These are phyloP conservation scores for Patagioenas fasciata DNA, from an alignment of 2,113 vertebrate genomes.

Conservation along the genomic window DNA sequence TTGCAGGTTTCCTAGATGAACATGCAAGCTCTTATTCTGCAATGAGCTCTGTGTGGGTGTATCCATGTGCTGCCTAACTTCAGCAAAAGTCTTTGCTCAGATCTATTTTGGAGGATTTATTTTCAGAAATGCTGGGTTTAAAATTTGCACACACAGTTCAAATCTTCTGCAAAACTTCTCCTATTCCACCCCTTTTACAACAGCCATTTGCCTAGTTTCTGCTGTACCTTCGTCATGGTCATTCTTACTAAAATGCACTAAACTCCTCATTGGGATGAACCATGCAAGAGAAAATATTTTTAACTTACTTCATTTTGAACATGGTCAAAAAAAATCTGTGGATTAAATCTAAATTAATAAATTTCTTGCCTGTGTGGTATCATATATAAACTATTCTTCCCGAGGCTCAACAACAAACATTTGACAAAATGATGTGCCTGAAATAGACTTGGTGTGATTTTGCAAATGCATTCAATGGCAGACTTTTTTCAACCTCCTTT, in stretches of 20 bases:
- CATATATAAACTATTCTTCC: not conserved
- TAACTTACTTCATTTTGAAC: not conserved
- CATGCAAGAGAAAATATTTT: not conserved
- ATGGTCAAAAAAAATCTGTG: not conserved
- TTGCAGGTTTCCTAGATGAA: not conserved
- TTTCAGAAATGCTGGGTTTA: not conserved
- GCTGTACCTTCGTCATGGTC: not conserved
- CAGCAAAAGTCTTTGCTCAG: not conserved
- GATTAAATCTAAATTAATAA: not conserved
- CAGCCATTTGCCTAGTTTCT: not conserved
- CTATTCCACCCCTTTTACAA: not conserved
- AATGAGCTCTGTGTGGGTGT: not conserved
- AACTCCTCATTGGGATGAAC: not conserved
- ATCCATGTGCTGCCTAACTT: not conserved
- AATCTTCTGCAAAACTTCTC: not conserved
- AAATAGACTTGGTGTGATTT: not conserved
- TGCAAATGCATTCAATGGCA: not conserved
- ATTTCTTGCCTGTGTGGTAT: not conserved
- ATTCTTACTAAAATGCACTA: not conserved
- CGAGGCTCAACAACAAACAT: not conserved
- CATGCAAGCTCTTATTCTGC: not conserved
- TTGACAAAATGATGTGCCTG: not conserved
- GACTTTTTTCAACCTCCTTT: not conserved
- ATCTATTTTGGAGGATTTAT: not conserved
- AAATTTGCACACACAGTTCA: not conserved